phyloP scores from a whole-genome alignment of 2,888 invertebrate species.

The Epinotia brunnichana region DNA sequence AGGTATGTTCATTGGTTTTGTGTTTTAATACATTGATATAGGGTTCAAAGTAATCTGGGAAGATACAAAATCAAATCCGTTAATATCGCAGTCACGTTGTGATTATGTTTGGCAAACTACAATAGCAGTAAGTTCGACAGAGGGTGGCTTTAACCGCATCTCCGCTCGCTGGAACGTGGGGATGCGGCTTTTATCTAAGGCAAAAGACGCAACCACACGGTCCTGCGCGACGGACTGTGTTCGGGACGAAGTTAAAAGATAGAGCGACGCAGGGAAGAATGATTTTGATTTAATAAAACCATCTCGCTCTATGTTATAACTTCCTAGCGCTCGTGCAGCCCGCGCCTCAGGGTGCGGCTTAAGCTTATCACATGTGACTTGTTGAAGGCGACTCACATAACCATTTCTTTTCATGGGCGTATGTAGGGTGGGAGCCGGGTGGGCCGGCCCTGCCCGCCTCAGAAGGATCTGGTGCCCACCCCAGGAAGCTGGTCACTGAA shows the following conservation, averaged over 20 bases:
- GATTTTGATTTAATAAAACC: neutral
- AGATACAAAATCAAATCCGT: neutral
- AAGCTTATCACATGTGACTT: too few relatives aligned
- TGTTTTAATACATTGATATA: neutral
- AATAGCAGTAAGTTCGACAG: neutral
- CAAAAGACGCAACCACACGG: neutral
- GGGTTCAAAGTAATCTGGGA: neutral
- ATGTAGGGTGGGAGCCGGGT: too few relatives aligned
- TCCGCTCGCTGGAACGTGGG: too few relatives aligned
- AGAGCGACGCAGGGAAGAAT: neutral
- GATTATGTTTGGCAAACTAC: slow-evolving; percentile 2
- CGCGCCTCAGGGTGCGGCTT: neutral
- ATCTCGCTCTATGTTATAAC: too few relatives aligned
- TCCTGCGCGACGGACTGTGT: neutral
- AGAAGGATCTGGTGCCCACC: too few relatives aligned
- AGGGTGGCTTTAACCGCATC: neutral
- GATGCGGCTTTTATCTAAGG: too few relatives aligned
- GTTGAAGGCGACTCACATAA: too few relatives aligned
- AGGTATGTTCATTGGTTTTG: neutral
- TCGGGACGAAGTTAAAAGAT: neutral
- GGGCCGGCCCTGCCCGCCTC: too few relatives aligned
- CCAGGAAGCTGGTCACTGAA: too few relatives aligned
- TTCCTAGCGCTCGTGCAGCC: neutral
- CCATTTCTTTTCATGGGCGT: too few relatives aligned
- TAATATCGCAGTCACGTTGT: neutral